Conservation (phyloP, 35 echinoderm and acorn worm species). For the Stichopus chloronotus region DNA sequence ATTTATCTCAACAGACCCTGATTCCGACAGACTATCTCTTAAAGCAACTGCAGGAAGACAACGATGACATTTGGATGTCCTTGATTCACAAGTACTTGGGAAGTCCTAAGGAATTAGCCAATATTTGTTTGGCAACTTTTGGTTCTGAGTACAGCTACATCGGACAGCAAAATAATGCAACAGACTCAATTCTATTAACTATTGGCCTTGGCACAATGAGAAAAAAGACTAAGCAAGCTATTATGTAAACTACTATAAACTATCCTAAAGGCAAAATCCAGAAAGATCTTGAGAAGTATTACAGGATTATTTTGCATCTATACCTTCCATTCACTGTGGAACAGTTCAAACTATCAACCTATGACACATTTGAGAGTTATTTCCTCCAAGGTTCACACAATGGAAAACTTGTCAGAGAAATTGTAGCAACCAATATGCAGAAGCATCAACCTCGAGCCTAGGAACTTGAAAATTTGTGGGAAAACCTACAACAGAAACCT, state of each 20-base stretch:
- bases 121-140: slow-evolving; percentile 10
- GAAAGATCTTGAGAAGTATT: slow-evolving; percentile 33
- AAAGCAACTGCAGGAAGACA: background rate
- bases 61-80: background rate
- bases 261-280: background rate
- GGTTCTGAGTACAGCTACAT: background rate
- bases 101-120: background rate
- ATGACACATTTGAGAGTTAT: slow-evolving; percentile 1
- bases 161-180: background rate
- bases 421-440: slow-evolving; percentile 11
- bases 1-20: background rate
- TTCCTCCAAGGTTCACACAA: background rate
- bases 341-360: background rate
- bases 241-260: background rate
- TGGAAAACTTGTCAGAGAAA: background rate
- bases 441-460: background rate
- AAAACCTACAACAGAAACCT: background rate
- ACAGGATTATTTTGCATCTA: background rate
- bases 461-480: background rate
- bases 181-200: no score
- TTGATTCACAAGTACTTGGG: background rate
- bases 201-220: background rate
- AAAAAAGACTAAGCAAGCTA: no score
- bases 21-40: background rate
- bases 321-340: background rate